These are phyloP conservation scores for Mantis religiosa DNA, from an alignment of 2,888 invertebrate genomes.

Conservation along the genomic window DNA sequence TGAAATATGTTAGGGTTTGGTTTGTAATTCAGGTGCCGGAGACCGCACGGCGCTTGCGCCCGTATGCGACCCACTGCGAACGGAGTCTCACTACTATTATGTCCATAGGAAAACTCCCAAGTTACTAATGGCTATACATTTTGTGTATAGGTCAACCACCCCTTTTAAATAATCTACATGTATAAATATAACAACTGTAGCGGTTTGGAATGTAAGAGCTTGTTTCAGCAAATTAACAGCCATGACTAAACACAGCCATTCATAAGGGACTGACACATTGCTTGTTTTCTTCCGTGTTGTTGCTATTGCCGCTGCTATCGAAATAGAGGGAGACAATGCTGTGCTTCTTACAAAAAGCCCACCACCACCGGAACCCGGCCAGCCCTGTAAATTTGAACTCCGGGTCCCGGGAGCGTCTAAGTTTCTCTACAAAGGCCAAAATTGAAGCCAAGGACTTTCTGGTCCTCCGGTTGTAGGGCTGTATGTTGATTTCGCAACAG, in stretches of 20 bases:
- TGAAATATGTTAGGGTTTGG: too few species aligned
- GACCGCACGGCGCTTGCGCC: too few species aligned
- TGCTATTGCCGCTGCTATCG: conserved; percentile 36
- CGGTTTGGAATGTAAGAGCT: not conserved
- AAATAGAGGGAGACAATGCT: conserved; percentile 65
- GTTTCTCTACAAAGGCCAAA: conserved; percentile 61
- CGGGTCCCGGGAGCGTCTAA: conserved; percentile 57
- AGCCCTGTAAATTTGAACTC: conserved; percentile 64
- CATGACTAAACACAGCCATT: not conserved
- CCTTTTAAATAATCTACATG: not conserved
- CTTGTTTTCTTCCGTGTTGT: not conserved
- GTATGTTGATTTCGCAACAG: conserved; percentile 67
- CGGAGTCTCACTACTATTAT: too few species aligned
- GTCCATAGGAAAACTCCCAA: too few species aligned
- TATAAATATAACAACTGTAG: not conserved
- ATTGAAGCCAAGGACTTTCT: conserved; percentile 63
- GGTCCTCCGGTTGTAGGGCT: conserved; percentile 67
- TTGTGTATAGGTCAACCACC: not conserved
- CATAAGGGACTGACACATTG: not conserved
- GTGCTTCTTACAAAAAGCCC: conserved; percentile 77
- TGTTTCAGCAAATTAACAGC: not conserved
- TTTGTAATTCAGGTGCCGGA: too few species aligned
- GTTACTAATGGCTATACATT: too few species aligned
- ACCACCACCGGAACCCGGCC: conserved; percentile 76
- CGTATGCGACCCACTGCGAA: too few species aligned